Conservation (phyloP, 2,888 invertebrate genomes). For the Sminthurinus aureus region DNA sequence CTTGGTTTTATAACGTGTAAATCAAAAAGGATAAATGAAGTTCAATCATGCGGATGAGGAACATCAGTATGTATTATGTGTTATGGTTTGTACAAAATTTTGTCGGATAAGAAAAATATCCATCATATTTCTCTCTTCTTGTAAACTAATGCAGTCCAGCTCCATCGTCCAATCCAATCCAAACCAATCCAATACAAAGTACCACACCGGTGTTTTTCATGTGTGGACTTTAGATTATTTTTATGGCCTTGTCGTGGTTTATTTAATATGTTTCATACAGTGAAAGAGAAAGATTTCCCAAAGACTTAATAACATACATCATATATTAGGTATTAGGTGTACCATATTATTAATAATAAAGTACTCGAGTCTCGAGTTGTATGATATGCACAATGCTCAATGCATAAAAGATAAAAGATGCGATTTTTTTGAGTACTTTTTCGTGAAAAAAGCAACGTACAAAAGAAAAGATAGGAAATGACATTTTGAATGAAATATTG, state of each 20-base stretch:
- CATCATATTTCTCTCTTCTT: background rate
- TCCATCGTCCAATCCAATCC: too few relatives aligned
- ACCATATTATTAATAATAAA: too few relatives aligned
- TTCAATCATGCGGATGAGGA: too few relatives aligned
- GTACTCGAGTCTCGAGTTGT: background rate
- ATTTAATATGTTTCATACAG: slow-evolving; percentile 23
- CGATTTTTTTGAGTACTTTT: background rate
- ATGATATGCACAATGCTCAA: background rate
- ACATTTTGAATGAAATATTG: slow-evolving; percentile 2
- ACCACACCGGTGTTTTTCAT: slow-evolving; percentile 28
- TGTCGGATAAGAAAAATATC: background rate
- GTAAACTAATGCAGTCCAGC: too few relatives aligned
- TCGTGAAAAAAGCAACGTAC: background rate
- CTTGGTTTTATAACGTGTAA: too few relatives aligned
- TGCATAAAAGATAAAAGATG: background rate
- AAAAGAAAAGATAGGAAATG: slow-evolving; percentile 2
- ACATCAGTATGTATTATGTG: too few relatives aligned
- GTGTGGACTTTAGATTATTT: slow-evolving; percentile 35
- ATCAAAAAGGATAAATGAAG: too few relatives aligned
- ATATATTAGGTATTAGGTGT: too few relatives aligned
- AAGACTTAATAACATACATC: slow-evolving; percentile 2
- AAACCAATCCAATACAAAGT: too few relatives aligned
- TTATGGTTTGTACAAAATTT: background rate
- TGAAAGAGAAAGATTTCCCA: background rate
- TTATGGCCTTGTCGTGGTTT: slow-evolving; percentile 34